Percentiles rank a stretch among this genome's conserved stretches.
These are phyloP conservation scores for Semicossyphus pulcher DNA, from an alignment of 2,113 vertebrate species.

Conservation along the genomic window DNA sequence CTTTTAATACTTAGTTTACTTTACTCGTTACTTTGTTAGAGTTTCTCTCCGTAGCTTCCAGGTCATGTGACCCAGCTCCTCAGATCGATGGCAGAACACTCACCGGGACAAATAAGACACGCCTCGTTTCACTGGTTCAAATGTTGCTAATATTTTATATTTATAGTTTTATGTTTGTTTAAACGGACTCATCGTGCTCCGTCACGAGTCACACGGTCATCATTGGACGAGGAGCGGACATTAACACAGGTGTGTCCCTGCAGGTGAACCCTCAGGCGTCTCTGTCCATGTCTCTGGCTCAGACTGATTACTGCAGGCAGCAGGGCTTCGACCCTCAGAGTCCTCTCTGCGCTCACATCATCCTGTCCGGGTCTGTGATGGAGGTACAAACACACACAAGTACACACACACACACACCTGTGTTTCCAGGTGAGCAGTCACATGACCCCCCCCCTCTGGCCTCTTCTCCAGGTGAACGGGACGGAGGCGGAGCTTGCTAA, in stretches of 20 bases:
- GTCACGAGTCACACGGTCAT: no score
- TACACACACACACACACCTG: not conserved
- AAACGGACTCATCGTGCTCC: no score
- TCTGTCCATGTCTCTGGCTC: conserved; percentile 92
- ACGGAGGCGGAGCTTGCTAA: conserved; percentile 86
- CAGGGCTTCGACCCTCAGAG: conserved; percentile 92
- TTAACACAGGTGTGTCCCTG: not conserved
- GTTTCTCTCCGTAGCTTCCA: no score
- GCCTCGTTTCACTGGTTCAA: no score
- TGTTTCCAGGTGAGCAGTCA: not conserved
- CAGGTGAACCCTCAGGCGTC: conserved; percentile 89
- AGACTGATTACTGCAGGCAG: conserved; percentile 90
- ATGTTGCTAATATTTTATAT: no score
- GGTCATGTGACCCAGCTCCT: no score
- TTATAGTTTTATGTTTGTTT: no score
- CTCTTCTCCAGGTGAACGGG: conserved; percentile 84
- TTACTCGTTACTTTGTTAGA: no score
- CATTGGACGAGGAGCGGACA: no score
- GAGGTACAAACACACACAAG: conserved; percentile 79
- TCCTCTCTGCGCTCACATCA: conserved; percentile 92
- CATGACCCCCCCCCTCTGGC: not conserved
- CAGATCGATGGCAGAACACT: no score
- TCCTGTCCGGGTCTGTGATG: conserved; percentile 88
- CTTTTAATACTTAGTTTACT: no score
- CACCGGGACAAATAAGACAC: no score